phyloP scores from a whole-genome alignment of 35 echinoderm and acorn worm species.

The Diadema setosum region DNA sequence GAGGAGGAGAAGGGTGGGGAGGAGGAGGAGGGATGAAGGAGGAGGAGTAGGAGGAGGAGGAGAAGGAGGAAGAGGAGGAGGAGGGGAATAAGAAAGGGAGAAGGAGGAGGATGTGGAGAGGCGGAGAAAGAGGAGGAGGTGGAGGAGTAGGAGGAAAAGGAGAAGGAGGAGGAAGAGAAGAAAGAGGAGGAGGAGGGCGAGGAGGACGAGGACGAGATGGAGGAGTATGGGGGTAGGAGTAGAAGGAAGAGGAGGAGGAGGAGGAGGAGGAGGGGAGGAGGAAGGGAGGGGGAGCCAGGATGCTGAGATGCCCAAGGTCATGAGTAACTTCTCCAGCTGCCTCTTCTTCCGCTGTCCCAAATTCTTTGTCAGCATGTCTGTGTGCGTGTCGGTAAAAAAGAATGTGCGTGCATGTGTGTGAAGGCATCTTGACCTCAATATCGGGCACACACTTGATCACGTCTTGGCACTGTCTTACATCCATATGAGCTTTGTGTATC shows the following conservation, averaged over 20 bases:
- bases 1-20: background rate
- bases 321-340: no score
- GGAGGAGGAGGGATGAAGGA: background rate
- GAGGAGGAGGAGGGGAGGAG: background rate
- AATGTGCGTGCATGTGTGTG: no score
- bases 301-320: no score
- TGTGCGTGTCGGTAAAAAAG: no score
- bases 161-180: background rate
- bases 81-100: background rate
- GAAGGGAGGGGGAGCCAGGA: background rate
- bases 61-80: background rate
- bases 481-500: no score
- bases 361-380: no score
- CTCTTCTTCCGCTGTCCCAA: no score
- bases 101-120: background rate
- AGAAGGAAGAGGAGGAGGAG: background rate
- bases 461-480: no score
- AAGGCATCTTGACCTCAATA: no score
- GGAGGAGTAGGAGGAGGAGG: background rate
- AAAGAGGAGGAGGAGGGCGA: background rate
- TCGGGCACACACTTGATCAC: no score
- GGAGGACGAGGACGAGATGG: background rate
- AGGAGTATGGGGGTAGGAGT: background rate
- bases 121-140: background rate
- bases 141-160: background rate